These are phyloP conservation scores for Arizona elegans DNA, from an alignment of 2,113 vertebrate species.

Conservation along the genomic window DNA sequence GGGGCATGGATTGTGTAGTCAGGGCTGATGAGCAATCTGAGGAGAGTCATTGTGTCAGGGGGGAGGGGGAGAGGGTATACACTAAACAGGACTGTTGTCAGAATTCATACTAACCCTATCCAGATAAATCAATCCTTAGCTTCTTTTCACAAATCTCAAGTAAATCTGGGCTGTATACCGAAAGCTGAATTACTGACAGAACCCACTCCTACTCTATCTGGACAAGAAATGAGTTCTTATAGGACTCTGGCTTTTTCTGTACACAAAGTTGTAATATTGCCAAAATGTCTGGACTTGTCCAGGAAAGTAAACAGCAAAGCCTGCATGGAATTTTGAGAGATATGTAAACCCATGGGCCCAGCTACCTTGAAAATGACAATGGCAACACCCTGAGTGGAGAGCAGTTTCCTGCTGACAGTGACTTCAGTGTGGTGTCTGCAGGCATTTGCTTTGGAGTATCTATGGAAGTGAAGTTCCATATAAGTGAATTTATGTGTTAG, in stretches of 20 bases:
- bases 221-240: background rate
- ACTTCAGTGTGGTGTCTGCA: background rate
- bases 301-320: background rate
- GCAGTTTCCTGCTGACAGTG: background rate
- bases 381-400: background rate
- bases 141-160: background rate
- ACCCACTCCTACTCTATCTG: background rate
- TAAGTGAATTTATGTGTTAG: background rate
- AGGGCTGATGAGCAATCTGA: background rate
- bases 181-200: background rate
- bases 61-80: background rate
- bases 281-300: background rate
- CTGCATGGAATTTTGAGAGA: background rate
- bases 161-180: background rate
- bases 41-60: background rate
- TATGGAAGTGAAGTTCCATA: background rate
- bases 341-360: background rate
- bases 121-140: background rate
- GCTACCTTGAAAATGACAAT: background rate
- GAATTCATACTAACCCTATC: background rate
- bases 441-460: background rate
- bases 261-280: background rate
- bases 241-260: background rate
- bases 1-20: background rate
- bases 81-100: background rate